Base-by-base conservation (phyloP, 2,888 invertebrate genomes). In the Agrilus cyanescens region DNA sequence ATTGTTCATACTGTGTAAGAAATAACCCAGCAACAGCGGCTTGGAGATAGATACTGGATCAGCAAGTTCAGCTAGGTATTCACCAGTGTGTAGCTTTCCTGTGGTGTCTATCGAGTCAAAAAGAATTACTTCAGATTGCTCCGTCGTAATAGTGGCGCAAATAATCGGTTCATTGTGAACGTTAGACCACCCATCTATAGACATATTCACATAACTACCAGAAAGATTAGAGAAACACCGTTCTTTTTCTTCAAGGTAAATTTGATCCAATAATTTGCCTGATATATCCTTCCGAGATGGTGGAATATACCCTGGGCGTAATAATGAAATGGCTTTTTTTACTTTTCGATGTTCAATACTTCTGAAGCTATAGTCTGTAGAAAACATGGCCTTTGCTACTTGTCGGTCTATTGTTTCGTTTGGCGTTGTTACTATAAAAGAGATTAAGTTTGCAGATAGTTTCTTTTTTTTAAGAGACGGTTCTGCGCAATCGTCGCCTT, bases 161-260 rank as follows among this genome's bases (percentile, higher is more conserved):
- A 50, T 43, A 37, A 39, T n/a, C n/a, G 20, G 40, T 32, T 50
- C 50, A 37, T 48, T 47, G 36, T 48, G 49, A 10, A 50, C 40
- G 38, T 49, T 47, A 30, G 48, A 46, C 48, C 49, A 52, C 18
- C 47, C 48, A 46, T 51, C 51, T 29, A 50, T 14, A 18, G 43
- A 36, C 38, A 50, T 16, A 35, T 40, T 38, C 15, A 49, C 47
- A 41, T 29, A 35, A 29, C 30, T 34, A 16, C 35, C 34, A 10
- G 14, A n/a, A 20, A 40, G 33, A n/a, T 15, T 32, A 18, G 14
- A 7, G 34, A 33, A 32, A 43, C 38, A 43, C 40, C 32, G 32
- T 42, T 43, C 14, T 43, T 44, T 39, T 35, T 39, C 41, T 20
- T 39, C 37, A 12, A 34, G 20, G 43, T 43, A 44, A 2, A 50